A percentile compares a stretch with the other conserved stretches of the same genome.
Conservation (phyloP, 1,140 invertebrate genomes). For the Palaemon carinicauda region DNA sequence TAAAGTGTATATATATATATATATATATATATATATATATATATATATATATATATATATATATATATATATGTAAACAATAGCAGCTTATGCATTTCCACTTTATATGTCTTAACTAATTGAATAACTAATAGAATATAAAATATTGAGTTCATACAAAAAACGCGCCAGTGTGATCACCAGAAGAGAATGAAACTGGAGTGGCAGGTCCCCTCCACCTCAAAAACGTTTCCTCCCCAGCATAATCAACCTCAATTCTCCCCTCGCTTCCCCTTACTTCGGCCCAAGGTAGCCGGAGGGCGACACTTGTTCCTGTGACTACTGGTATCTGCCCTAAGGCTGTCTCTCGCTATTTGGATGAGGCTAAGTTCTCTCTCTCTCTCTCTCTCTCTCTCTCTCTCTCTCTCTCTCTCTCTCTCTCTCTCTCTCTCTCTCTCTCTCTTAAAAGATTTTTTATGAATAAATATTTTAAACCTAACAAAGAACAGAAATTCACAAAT, state of each 20-base stretch:
- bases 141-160: no score
- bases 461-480: no score
- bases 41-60: background rate
- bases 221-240: background rate
- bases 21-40: background rate
- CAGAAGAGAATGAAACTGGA: background rate
- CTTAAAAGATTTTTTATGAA: no score
- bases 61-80: background rate
- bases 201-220: background rate
- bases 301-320: background rate
- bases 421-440: background rate
- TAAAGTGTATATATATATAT: background rate
- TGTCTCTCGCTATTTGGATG: background rate
- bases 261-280: background rate
- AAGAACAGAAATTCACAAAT: background rate
- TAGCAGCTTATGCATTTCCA: background rate
- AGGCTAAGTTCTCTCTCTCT: background rate
- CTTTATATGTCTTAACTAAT: no score
- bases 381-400: conserved; percentile 14
- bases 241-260: no score
- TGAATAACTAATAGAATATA: no score
- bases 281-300: background rate
- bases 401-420: background rate
- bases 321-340: background rate
- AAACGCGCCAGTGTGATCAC: no score